These are phyloP conservation scores for Saxicola maurus DNA, from an alignment of 2,797 vertebrate genomes.

Conservation along the genomic window DNA sequence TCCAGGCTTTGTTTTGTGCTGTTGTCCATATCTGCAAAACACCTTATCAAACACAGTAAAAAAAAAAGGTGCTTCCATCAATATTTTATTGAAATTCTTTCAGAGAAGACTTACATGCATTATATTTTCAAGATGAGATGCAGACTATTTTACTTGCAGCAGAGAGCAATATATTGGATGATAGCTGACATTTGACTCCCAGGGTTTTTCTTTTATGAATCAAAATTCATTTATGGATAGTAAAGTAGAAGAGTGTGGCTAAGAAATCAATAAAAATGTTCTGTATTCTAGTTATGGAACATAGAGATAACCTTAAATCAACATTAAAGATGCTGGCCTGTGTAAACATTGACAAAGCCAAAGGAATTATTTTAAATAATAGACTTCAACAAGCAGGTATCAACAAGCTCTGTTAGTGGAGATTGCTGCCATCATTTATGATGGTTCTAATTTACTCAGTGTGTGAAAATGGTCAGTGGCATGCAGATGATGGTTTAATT, in stretches of 20 bases:
- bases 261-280: conserved; percentile 66
- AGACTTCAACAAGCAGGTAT: conserved; percentile 67
- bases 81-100: conserved; percentile 74
- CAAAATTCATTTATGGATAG: conserved; percentile 71
- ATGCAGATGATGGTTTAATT: not conserved
- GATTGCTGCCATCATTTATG: conserved; percentile 61
- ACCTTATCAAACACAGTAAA: conserved; percentile 45
- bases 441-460: conserved; percentile 18
- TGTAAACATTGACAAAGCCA: conserved; percentile 65
- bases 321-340: conserved; percentile 58
- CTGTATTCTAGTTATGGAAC: conserved; percentile 58
- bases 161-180: conserved; percentile 65
- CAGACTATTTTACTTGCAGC: conserved; percentile 57
- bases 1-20: not conserved
- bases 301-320: conserved; percentile 59
- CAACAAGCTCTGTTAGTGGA: conserved; percentile 67
- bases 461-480: not conserved
- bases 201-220: conserved; percentile 67
- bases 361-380: conserved; percentile 75
- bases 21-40: conserved; percentile 22
- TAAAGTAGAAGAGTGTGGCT: conserved; percentile 50
- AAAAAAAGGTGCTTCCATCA: conserved; percentile 63
- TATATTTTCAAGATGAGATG: conserved; percentile 63
- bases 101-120: conserved; percentile 57
- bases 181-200: conserved; percentile 68